These are phyloP conservation scores for Salticus scenicus DNA, from an alignment of 2,888 invertebrate species.

Conservation along the genomic window DNA sequence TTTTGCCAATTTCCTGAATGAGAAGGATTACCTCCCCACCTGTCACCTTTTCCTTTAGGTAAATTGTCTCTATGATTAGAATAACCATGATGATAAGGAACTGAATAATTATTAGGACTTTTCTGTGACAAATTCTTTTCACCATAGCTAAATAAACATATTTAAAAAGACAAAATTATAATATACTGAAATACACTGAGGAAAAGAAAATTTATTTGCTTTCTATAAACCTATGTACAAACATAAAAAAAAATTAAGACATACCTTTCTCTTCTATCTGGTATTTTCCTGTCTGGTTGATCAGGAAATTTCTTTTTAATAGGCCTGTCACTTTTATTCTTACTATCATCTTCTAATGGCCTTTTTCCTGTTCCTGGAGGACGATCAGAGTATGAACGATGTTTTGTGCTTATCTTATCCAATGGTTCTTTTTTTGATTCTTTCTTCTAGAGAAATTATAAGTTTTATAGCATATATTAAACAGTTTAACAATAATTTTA, in stretches of 20 bases:
- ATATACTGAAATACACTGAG: too few relatives aligned
- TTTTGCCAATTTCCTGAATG: slow-evolving; percentile 58
- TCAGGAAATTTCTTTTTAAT: slow-evolving; percentile 46
- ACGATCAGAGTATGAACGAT: neutral
- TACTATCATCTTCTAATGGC: slow-evolving; percentile 39
- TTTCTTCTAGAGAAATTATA: too few relatives aligned
- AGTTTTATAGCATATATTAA: too few relatives aligned
- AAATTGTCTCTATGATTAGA: slow-evolving; percentile 51
- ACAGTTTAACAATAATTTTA: too few relatives aligned
- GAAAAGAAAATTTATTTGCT: too few relatives aligned
- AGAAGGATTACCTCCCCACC: slow-evolving; percentile 38
- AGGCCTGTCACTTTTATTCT: slow-evolving; percentile 38
- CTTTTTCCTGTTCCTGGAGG: slow-evolving; percentile 21
- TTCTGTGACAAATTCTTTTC: slow-evolving; percentile 44
- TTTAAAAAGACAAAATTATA: too few relatives aligned
- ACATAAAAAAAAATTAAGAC: too few relatives aligned
- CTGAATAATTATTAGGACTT: slow-evolving; percentile 62
- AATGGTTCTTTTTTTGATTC: neutral
- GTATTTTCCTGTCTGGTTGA: slow-evolving; percentile 35
- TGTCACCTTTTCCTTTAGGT: slow-evolving; percentile 43
- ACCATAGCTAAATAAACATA: slow-evolving; percentile 48
- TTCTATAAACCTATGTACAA: too few relatives aligned
- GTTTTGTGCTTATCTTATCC: slow-evolving; percentile 38
- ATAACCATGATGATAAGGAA: slow-evolving; percentile 55
- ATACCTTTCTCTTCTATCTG: slow-evolving; percentile 57